Conservation (phyloP, 2,113 vertebrate genomes). For the Misgurnus mizolepis region DNA sequence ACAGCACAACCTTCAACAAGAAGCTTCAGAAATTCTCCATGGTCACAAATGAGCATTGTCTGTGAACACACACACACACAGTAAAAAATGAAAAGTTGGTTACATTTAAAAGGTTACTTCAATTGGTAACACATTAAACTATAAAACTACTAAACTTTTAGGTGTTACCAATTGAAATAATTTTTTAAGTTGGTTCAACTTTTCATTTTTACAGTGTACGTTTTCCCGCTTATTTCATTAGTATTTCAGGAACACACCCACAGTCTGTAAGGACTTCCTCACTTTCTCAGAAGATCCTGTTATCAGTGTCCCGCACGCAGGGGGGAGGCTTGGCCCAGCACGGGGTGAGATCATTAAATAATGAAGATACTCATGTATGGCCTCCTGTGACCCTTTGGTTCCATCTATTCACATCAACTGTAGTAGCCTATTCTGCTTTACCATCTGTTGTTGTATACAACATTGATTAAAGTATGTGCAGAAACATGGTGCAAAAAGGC, state of each 20-base stretch:
- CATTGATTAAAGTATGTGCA: too few species aligned
- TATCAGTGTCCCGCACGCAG: slow-evolving; percentile 16
- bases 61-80: not conserved
- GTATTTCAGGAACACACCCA: slow-evolving; percentile 24
- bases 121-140: too few species aligned
- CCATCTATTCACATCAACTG: not conserved
- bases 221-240: not conserved
- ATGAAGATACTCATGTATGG: not conserved
- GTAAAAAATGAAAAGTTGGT: too few species aligned
- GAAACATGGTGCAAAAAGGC: not conserved
- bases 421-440: not conserved
- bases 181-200: too few species aligned
- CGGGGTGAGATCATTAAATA: slow-evolving; percentile 1
- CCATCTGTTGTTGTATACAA: not conserved
- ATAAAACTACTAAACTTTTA: too few species aligned
- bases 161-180: too few species aligned
- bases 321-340: not conserved
- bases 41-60: slow-evolving; percentile 26
- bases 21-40: not conserved
- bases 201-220: too few species aligned
- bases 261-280: slow-evolving; percentile 14
- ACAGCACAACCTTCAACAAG: slow-evolving; percentile 6
- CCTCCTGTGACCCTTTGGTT: not conserved
- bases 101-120: too few species aligned
- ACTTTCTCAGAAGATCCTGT: slow-evolving; percentile 36